These are phyloP conservation scores for Aculops lycopersici DNA, from an alignment of 1,140 invertebrate species.

Conservation along the genomic window DNA sequence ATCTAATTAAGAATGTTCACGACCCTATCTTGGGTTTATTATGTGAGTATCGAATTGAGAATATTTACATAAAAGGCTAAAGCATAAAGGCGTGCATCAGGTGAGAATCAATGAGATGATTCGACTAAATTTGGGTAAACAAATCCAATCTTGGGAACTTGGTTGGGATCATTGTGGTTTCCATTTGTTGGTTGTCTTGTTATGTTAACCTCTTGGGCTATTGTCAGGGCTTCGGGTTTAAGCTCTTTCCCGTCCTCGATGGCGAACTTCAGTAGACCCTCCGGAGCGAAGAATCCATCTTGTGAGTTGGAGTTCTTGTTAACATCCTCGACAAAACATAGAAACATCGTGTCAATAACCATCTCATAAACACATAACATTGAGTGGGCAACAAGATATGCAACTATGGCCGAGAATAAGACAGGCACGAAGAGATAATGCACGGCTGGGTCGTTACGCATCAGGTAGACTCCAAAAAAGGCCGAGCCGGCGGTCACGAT, in stretches of 20 bases:
- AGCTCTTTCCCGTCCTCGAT: not conserved
- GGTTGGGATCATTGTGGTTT: not conserved
- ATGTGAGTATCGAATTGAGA: too few relatives aligned
- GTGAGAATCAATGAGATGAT: not conserved
- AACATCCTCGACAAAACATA: constrained; percentile 69
- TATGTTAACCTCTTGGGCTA: not conserved
- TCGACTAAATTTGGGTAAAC: not conserved
- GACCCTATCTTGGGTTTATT: too few relatives aligned
- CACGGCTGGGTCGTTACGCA: constrained; percentile 7
- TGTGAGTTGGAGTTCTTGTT: constrained; percentile 31
- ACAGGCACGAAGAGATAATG: constrained; percentile 34
- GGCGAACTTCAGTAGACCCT: constrained; percentile 2
- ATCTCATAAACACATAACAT: constrained; percentile 85
- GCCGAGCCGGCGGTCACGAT: constrained; percentile 47
- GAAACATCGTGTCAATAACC: constrained; percentile 67
- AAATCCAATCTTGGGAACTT: not conserved
- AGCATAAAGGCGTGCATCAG: constrained; percentile 1
- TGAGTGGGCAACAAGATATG: constrained; percentile 69
- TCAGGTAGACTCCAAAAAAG: constrained; percentile 21
- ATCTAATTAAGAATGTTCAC: too few relatives aligned
- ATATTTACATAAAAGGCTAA: too few relatives aligned
- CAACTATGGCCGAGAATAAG: constrained; percentile 48
- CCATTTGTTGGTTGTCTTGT: not conserved
- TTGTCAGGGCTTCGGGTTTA: not conserved
- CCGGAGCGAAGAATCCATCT: constrained; percentile 10